phyloP scores from a whole-genome alignment of 2,888 invertebrate genomes.

The Horisme vitalbata region DNA sequence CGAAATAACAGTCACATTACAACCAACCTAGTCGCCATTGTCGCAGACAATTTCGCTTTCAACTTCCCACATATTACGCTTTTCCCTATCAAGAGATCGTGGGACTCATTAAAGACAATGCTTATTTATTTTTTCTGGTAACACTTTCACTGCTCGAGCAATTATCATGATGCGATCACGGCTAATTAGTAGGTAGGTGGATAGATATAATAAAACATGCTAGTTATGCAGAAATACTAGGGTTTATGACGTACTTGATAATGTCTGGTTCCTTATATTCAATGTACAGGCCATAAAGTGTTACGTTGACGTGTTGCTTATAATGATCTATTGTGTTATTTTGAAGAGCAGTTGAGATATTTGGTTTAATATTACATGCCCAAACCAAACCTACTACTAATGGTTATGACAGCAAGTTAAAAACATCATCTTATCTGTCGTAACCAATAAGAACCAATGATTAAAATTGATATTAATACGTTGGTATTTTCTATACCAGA shows the following conservation, averaged over 20 bases:
- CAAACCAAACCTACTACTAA: neutral
- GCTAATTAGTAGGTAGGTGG: conserved; percentile 44
- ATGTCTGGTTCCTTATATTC: conserved; percentile 11
- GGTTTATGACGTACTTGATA: conserved; percentile 11
- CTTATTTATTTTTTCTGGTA: conserved; percentile 67
- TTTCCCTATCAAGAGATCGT: conserved; percentile 79
- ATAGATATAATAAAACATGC: neutral
- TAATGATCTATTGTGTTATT: conserved; percentile 19
- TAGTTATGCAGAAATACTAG: conserved; percentile 8
- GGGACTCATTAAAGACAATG: conserved; percentile 70
- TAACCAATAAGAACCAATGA: no score
- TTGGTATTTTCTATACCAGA: no score
- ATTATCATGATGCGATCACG: conserved; percentile 54
- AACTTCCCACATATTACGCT: conserved; percentile 75
- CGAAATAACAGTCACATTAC: conserved; percentile 35
- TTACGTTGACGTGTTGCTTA: conserved; percentile 1
- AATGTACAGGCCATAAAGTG: neutral
- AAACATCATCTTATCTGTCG: no score
- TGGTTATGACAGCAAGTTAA: no score
- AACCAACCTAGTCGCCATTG: conserved; percentile 51
- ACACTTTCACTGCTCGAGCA: conserved; percentile 71
- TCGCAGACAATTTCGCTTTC: conserved; percentile 70
- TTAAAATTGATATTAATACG: no score
- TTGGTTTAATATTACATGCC: neutral
- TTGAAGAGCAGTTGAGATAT: neutral